Evolutionary conservation across 2,113 vertebrate species (phyloP).

Genomic region (Caretta caretta): DNA sequence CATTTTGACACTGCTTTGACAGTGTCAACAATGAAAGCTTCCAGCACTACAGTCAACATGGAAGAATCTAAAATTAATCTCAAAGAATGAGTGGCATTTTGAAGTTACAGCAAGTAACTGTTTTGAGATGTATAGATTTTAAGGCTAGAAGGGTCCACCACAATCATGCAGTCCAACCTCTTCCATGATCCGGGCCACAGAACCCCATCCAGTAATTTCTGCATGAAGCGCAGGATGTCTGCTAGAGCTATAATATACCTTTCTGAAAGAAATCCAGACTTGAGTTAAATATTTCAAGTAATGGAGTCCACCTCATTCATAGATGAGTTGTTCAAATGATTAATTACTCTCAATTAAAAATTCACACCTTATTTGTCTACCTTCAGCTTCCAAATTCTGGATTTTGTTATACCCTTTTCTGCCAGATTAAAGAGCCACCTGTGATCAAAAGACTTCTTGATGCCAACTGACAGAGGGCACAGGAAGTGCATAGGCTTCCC

Average conservation of each 20-base stretch:
- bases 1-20: background rate
- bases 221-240: background rate
- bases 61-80: background rate
- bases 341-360: background rate
- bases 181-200: background rate
- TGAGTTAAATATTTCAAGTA: background rate
- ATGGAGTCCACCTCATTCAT: background rate
- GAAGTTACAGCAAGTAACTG: background rate
- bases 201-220: background rate
- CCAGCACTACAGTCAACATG: background rate
- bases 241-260: background rate
- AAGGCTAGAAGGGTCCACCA: background rate
- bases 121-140: background rate
- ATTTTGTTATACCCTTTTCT: background rate
- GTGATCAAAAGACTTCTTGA: background rate
- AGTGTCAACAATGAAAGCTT: background rate
- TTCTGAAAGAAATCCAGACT: background rate
- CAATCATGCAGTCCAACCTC: background rate
- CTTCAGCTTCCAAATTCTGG: background rate
- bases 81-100: background rate
- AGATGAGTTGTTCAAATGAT: background rate
- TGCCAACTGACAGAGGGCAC: background rate
- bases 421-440: background rate
- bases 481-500: background rate
- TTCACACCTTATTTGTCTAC: background rate